Percentiles rank a stretch among this genome's conserved stretches.
These are phyloP conservation scores for Epinephelus malabaricus DNA, from an alignment of 2,797 vertebrate species.

Conservation along the genomic window DNA sequence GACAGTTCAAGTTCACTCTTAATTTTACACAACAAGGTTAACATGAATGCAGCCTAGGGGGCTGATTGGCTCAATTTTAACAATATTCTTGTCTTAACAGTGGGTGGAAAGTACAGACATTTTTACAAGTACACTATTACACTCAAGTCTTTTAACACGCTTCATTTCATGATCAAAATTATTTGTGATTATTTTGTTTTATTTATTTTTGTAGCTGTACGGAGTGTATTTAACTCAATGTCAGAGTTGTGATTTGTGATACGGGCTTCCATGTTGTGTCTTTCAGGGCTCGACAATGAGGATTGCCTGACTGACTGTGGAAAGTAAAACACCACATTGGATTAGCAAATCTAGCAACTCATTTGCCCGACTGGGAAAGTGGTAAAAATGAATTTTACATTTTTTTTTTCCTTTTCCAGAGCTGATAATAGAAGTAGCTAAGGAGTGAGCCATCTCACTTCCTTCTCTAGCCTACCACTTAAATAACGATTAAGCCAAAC, in stretches of 20 bases:
- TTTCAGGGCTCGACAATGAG: not conserved
- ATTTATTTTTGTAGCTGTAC: too few relatives aligned
- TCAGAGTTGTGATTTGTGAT: not conserved
- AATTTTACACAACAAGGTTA: slow-evolving; percentile 20
- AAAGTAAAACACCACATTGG: too few relatives aligned
- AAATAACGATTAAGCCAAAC: too few relatives aligned
- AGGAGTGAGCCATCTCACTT: too few relatives aligned
- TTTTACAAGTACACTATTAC: not conserved
- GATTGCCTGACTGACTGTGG: too few relatives aligned
- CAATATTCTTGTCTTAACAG: slow-evolving; percentile 39
- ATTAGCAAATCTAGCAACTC: too few relatives aligned
- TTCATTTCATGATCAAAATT: not conserved
- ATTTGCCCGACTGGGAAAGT: too few relatives aligned
- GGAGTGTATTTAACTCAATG: not conserved
- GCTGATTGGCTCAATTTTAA: slow-evolving; percentile 47
- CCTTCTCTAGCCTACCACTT: too few relatives aligned
- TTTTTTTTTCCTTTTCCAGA: too few relatives aligned
- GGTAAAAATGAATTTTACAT: too few relatives aligned
- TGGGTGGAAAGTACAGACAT: not conserved
- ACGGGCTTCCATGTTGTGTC: not conserved
- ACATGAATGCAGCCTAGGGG: not conserved
- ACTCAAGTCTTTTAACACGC: not conserved
- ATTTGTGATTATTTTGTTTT: not conserved
- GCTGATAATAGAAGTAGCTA: too few relatives aligned
- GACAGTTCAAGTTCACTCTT: slow-evolving; percentile 27